Base-by-base conservation (phyloP, 2,888 invertebrate species). In the Pseudococcus longispinus region DNA sequence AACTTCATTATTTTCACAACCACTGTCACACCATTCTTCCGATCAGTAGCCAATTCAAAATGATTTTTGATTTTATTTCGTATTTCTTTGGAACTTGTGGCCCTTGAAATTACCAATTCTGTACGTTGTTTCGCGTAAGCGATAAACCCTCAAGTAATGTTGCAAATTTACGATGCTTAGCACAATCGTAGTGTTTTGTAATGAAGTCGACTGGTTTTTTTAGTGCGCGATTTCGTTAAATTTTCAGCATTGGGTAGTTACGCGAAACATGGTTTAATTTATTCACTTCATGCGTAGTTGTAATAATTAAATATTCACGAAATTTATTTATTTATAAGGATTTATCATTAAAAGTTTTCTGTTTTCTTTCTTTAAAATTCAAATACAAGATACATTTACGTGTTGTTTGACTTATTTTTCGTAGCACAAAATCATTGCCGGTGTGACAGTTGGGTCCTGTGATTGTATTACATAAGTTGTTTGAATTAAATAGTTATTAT, bases 1-100 rank as follows among this genome's bases (percentile, higher is more conserved):
- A 80, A 80, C 77, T 80, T 80, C 77, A 80, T 80, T 2, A 82
- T 82, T 44, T 82, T 44, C 26, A 51, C 55, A 29, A 55, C 26
- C 83, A 29, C 83, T 83, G 83, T 51, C 55, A 83, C 83, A 80
- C 77, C 77, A 42, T 23, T 18, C 26, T 55, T 11, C 2, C 29
- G n/a, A 55, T 83, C 83, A 83, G 83, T 83, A 83, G 83, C 83
- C 83, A 83, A 44, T 55, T 83, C 83, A 83, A 55, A 83, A 29
- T 9, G 23, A 80, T 18, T 42, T 70, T 70, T 29, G 23, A 51
- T n/a, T n/a, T n/a, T n/a, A 29, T 70, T 70, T 70, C 29, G 3
- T 29, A 70, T 37, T 32, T 37, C 1, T 42, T 80, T 2, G 42
- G 20, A 37, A 80, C 3, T 20, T 80, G 42, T 20, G 42, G 77